Percentiles rank a stretch among this genome's conserved stretches.
Conservation (phyloP, 2,888 invertebrate species). For the Exephanes ischioxanthus region DNA sequence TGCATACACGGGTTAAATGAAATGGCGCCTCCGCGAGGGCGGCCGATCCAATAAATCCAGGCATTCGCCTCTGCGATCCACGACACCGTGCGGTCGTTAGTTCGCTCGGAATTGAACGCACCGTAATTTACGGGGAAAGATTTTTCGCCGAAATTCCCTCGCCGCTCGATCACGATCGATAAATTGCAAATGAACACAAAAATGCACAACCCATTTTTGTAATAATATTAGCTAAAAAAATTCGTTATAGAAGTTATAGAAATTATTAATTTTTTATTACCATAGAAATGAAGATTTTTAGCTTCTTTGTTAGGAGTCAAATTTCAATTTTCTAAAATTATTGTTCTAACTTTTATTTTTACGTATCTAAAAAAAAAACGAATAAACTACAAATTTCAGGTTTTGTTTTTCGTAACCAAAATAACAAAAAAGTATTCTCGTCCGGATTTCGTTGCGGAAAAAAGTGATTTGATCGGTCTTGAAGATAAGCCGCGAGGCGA, state of each 20-base stretch:
- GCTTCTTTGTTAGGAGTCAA: too few relatives aligned
- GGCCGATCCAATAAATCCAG: constrained; percentile 19
- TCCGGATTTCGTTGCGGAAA: too few relatives aligned
- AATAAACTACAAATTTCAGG: too few relatives aligned
- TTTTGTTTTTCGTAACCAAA: too few relatives aligned
- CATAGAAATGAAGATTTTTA: too few relatives aligned
- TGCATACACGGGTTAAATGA: constrained; percentile 46
- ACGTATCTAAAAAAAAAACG: too few relatives aligned
- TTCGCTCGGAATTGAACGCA: background rate
- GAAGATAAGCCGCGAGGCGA: too few relatives aligned
- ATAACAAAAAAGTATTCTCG: too few relatives aligned
- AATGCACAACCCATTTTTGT: background rate
- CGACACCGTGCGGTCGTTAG: background rate
- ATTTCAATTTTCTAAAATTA: too few relatives aligned
- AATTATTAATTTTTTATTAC: background rate
- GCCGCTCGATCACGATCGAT: background rate
- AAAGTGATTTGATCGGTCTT: too few relatives aligned
- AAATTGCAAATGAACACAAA: background rate
- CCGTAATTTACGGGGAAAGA: background rate
- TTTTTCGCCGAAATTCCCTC: background rate
- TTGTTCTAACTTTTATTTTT: too few relatives aligned
- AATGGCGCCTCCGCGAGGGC: constrained; percentile 33
- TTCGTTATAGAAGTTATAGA: background rate
- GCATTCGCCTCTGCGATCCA: background rate
- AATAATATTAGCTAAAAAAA: background rate